These are phyloP conservation scores for Carassius carassius DNA, from an alignment of 2,113 vertebrate species.

Conservation along the genomic window DNA sequence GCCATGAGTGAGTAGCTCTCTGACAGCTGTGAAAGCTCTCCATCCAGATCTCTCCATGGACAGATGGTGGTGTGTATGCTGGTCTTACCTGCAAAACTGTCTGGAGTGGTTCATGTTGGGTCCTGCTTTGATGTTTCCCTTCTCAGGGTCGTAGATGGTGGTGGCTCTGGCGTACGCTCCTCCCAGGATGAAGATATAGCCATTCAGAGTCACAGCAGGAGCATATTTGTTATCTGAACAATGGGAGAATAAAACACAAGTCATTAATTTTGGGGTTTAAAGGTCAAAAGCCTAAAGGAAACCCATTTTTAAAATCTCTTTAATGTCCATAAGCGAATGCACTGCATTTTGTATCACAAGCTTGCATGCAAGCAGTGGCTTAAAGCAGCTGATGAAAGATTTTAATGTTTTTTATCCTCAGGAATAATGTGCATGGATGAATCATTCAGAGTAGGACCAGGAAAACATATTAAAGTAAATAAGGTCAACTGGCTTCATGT, in stretches of 20 bases:
- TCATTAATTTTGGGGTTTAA: not conserved
- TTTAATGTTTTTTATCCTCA: not conserved
- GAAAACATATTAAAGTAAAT: not conserved
- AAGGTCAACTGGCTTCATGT: not conserved
- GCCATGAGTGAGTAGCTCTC: not conserved
- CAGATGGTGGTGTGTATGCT: not conserved
- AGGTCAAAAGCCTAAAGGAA: not conserved
- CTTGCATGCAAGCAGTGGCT: not conserved
- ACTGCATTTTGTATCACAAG: not conserved
- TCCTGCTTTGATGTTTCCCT: conserved; percentile 98
- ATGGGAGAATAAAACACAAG: not conserved
- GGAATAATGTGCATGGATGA: not conserved
- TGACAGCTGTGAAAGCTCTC: not conserved
- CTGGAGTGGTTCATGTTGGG: conserved; percentile 99
- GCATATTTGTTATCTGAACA: conserved; percentile 96
- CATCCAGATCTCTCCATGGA: not conserved
- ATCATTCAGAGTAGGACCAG: not conserved
- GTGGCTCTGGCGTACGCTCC: conserved; percentile 97
- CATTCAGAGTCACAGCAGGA: conserved; percentile 95
- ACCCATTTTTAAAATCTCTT: not conserved
- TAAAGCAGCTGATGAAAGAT: not conserved
- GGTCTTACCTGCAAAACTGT: conserved; percentile 97
- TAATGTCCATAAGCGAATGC: not conserved
- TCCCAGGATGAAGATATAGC: conserved; percentile 97
- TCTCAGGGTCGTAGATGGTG: conserved; percentile 98